phyloP scores from a whole-genome alignment of 30 jellyfish, hydroid and myxozoan species.

The Cassiopea andromeda region DNA sequence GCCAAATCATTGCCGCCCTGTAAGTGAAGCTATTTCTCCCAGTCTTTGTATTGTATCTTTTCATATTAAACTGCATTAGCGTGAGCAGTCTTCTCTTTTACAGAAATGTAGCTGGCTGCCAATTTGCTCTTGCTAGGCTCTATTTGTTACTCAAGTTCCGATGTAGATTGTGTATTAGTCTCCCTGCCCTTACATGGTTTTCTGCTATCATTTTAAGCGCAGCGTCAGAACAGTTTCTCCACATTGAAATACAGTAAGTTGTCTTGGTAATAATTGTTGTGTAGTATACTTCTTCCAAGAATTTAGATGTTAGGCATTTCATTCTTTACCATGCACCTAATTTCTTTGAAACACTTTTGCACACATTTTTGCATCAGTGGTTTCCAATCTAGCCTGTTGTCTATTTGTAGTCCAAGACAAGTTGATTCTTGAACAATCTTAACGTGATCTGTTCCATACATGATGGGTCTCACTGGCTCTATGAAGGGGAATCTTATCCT shows the following conservation, averaged over 20 bases:
- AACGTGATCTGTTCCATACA: slow-evolving; percentile 44
- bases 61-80: background rate
- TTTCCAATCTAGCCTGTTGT: slow-evolving; percentile 15
- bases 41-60: background rate
- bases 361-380: background rate
- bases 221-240: background rate
- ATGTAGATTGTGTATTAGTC: background rate
- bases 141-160: background rate
- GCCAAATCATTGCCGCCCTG: background rate
- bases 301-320: background rate
- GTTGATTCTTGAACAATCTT: slow-evolving; percentile 41
- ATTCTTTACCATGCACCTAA: background rate
- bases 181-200: background rate
- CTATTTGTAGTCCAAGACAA: slow-evolving; percentile 50
- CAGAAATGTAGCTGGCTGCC: background rate
- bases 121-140: background rate
- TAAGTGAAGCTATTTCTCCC: background rate
- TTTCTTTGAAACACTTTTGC: background rate
- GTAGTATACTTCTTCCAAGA: background rate
- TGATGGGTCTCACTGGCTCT: slow-evolving; percentile 59
- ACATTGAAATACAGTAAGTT: background rate
- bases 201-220: background rate
- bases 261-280: background rate
- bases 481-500: slow-evolving; percentile 32
- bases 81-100: background rate